These are phyloP conservation scores for Tragelaphus eurycerus DNA, from an alignment of 2,797 vertebrate species.

Conservation along the genomic window DNA sequence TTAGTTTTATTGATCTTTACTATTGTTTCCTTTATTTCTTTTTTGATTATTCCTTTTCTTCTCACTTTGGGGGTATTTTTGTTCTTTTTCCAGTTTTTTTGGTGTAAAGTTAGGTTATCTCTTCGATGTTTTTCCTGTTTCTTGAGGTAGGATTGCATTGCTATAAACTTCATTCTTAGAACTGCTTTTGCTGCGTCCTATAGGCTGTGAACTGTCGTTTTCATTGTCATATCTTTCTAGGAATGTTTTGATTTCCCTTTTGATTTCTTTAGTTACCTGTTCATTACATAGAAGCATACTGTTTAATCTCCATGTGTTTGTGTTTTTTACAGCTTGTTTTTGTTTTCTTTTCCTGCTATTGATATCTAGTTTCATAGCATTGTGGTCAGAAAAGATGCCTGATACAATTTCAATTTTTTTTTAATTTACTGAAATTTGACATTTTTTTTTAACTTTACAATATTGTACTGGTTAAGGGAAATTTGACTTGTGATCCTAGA, in stretches of 20 bases:
- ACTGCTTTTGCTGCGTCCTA: neutral
- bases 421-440: neutral
- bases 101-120: neutral
- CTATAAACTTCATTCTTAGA: neutral
- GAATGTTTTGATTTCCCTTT: neutral
- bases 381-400: neutral
- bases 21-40: neutral
- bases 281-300: neutral
- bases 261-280: neutral
- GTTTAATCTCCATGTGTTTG: neutral
- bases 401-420: neutral
- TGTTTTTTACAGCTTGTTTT: neutral
- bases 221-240: neutral
- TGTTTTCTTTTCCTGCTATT: neutral
- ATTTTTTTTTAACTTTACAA: neutral
- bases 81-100: neutral
- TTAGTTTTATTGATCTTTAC: neutral
- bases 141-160: neutral
- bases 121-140: neutral
- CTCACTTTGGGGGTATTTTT: neutral
- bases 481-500: neutral
- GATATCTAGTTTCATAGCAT: neutral
- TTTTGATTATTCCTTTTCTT: neutral
- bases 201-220: neutral
- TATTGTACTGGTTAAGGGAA: neutral